Evolutionary conservation across 2,888 invertebrate species (phyloP), one percentile per base, ranked within the genome.

Genomic region (Cataglyphis rosenhaueri): DNA sequence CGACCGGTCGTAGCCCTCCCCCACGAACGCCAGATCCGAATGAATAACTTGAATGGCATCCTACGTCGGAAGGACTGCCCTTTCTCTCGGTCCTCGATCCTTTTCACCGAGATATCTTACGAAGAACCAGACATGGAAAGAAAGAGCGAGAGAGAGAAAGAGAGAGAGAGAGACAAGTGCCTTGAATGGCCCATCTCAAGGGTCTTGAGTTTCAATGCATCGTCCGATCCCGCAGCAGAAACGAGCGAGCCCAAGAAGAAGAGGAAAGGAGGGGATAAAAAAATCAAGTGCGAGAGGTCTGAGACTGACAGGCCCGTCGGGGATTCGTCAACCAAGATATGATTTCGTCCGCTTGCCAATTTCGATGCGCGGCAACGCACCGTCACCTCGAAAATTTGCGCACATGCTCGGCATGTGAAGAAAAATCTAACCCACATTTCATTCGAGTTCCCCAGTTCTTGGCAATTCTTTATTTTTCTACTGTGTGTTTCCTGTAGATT

Each of bases 161-260:
- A 82, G 83, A 68, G 32, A 57, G 64, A 57, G 78, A 66, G 21
- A 57, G 78, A 66, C 57, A 68, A 82, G 61, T 78, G 68, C 81
- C 82, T 87, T 91, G 88, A 92, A 92, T 92, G 88, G 90, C 75
- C 87, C 86, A 86, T 89, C 91, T 90, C 87, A 86, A 92, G 89
- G 88, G 89, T 91, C 88, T 92, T 91, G 88, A 91, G 92, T 91
- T 92, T 92, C 92, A 92, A 92, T 92, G 89, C 89, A 84, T 84
- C 89, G 90, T 85, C 88, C 88, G 87, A 88, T 90, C 89, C 87
- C 83, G 84, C 79, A 82, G 88, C 83, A 83, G 81, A 64, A 78
- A 78, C 78, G 71, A 78, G 52, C 66, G 82, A 64, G 57, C 32
- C 25, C 61, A 29, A 76, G 44, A 71, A 59, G 29, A 73, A 68